Conservation (phyloP, 2,113 vertebrate genomes). For the Diadophis punctatus region DNA sequence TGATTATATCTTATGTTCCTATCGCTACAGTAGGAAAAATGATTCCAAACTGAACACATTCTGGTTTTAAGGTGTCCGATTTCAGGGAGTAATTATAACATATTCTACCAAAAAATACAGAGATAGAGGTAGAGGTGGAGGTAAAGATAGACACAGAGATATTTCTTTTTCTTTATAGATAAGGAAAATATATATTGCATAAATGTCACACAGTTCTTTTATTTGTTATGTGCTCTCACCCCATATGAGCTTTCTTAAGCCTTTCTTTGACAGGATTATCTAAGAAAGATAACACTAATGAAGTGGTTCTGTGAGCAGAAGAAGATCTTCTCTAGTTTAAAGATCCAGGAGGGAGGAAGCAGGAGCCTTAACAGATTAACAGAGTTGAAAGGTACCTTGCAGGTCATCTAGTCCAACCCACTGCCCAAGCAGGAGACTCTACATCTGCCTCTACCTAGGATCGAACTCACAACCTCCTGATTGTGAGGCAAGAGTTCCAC, state of each 20-base stretch:
- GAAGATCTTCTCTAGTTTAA: background rate
- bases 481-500: no score
- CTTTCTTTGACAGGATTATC: background rate
- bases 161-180: background rate
- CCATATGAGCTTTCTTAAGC: background rate
- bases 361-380: no score
- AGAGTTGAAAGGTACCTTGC: no score
- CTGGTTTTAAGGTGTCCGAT: background rate
- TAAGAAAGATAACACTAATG: background rate
- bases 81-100: background rate
- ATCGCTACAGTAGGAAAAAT: background rate
- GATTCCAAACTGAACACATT: background rate
- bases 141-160: background rate
- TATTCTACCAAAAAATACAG: background rate
- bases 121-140: background rate
- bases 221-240: background rate
- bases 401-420: no score
- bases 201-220: background rate
- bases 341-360: background rate
- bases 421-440: no score
- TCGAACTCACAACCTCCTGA: no score
- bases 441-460: no score
- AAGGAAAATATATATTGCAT: background rate
- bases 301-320: background rate
- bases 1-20: background rate